These are phyloP conservation scores for Rhinoderma darwinii DNA, from an alignment of 2,113 vertebrate genomes.

Conservation along the genomic window DNA sequence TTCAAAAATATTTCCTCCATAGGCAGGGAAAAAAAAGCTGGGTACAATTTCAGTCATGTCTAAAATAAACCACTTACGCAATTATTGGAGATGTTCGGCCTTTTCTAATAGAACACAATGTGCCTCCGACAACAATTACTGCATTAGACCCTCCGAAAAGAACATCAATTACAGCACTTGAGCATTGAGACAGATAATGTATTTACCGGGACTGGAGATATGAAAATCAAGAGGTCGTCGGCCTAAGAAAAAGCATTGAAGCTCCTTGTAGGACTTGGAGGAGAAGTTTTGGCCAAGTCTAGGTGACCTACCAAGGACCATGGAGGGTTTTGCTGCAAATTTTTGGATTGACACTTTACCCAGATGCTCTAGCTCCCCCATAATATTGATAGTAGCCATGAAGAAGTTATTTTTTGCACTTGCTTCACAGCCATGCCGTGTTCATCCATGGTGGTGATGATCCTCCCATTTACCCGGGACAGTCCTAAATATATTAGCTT, in stretches of 20 bases:
- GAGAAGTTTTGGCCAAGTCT: not conserved
- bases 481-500: not conserved
- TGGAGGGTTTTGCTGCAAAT: not conserved
- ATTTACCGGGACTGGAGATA: not conserved
- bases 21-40: not conserved
- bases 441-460: not conserved
- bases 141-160: not conserved
- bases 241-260: not conserved
- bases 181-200: conserved; percentile 5
- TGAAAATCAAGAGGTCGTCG: not conserved
- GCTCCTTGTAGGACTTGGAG: not conserved
- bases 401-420: too few relatives aligned
- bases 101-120: conserved; percentile 23
- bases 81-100: conserved; percentile 30
- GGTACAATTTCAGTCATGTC: conserved; percentile 46
- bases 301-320: not conserved
- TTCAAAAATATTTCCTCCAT: conserved; percentile 24
- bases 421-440: too few relatives aligned
- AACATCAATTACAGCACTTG: conserved; percentile 30
- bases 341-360: too few relatives aligned
- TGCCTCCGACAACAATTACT: conserved; percentile 19
- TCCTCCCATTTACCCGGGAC: not conserved
- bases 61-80: conserved; percentile 49
- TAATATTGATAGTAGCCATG: not conserved
- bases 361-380: not conserved